Conservation (phyloP, 2,888 invertebrate species). For the Hyppa rectilinea region DNA sequence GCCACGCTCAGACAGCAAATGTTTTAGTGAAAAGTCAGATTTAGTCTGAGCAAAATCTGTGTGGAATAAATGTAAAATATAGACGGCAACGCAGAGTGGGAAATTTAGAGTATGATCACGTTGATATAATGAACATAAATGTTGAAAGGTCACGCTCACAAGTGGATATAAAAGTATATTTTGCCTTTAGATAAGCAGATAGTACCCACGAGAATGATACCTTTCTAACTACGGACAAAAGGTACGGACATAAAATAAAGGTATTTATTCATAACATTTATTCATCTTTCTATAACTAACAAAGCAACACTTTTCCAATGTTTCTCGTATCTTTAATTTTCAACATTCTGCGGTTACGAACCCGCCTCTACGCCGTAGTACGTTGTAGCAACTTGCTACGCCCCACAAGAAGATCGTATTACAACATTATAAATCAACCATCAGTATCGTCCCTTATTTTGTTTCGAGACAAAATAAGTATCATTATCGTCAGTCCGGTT, state of each 20-base stretch:
- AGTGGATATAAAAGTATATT: conserved; percentile 3
- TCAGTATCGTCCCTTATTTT: conserved; percentile 19
- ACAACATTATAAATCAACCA: conserved; percentile 33
- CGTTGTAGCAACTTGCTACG: conserved; percentile 41
- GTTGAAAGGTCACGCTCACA: conserved; percentile 21
- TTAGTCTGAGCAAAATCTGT: conserved; percentile 11
- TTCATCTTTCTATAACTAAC: not conserved
- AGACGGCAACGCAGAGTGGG: not conserved
- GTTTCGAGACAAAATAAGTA: conserved; percentile 14
- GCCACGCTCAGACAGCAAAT: conserved; percentile 13
- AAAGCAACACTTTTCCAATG: not conserved
- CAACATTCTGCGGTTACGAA: conserved; percentile 11
- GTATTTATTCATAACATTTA: not conserved
- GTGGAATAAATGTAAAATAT: conserved; percentile 11
- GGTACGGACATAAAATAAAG: not conserved
- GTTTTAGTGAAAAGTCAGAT: conserved; percentile 35
- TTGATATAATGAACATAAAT: conserved; percentile 18
- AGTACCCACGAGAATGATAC: not conserved
- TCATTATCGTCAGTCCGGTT: conserved; percentile 4
- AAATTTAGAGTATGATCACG: conserved; percentile 24
- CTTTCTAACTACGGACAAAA: not conserved
- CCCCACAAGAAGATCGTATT: conserved; percentile 26
- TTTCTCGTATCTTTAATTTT: not conserved
- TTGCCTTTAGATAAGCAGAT: conserved; percentile 1
- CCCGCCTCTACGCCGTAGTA: conserved; percentile 47